These are phyloP conservation scores for Eulithis prunata DNA, from an alignment of 2,888 invertebrate genomes.

Conservation along the genomic window DNA sequence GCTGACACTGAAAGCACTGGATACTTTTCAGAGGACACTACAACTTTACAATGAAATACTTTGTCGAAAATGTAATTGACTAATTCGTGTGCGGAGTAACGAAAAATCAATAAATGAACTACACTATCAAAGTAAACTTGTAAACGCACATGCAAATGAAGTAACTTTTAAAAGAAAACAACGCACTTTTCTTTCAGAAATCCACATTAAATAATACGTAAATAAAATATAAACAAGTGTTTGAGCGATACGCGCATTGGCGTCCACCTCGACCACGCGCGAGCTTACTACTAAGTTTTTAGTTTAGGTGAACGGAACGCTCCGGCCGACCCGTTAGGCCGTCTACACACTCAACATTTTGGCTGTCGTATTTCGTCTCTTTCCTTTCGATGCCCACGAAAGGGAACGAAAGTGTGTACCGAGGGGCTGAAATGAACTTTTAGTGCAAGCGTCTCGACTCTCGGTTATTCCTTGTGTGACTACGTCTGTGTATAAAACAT, in stretches of 20 bases:
- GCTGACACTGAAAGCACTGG: constrained; percentile 80
- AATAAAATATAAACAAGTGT: constrained; percentile 64
- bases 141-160: constrained; percentile 50
- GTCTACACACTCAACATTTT: constrained; percentile 43
- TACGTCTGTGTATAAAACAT: constrained; percentile 50
- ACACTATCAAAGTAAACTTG: constrained; percentile 43
- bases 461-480: constrained; percentile 51
- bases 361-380: constrained; percentile 42
- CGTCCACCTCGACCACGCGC: constrained; percentile 74
- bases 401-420: constrained; percentile 46
- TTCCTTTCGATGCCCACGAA: constrained; percentile 45
- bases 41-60: constrained; percentile 55
- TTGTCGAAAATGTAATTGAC: constrained; percentile 52
- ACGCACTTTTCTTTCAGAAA: constrained; percentile 57
- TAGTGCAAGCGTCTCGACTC: constrained; percentile 60
- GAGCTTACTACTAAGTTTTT: constrained; percentile 64
- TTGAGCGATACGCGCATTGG: constrained; percentile 60
- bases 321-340: constrained; percentile 49
- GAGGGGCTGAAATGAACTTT: constrained; percentile 54
- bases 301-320: constrained; percentile 61
- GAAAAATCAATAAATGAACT: constrained; percentile 54
- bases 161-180: constrained; percentile 50
- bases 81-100: constrained; percentile 51
- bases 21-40: constrained; percentile 74
- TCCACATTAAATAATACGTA: constrained; percentile 59